Conservation (phyloP, 1,140 invertebrate species). For the Adelges cooleyi region DNA sequence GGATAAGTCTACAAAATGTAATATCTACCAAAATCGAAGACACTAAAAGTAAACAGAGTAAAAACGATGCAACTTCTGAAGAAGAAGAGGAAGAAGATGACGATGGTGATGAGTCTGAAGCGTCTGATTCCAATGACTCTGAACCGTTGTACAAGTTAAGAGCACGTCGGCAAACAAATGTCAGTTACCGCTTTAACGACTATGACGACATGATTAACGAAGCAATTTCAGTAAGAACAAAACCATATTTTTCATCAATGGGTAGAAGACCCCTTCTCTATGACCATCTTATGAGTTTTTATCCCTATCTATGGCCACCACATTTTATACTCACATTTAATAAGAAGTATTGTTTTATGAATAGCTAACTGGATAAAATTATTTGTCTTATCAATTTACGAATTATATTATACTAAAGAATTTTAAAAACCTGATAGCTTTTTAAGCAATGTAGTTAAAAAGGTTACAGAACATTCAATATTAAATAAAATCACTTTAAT, state of each 20-base stretch:
- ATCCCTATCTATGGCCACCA: no score
- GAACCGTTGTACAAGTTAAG: slow-evolving; percentile 72
- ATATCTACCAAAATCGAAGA: slow-evolving; percentile 37
- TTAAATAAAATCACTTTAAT: no score
- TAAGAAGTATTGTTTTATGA: no score
- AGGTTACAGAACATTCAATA: no score
- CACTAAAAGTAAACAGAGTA: slow-evolving; percentile 18
- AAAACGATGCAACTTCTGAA: slow-evolving; percentile 36
- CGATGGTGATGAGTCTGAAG: slow-evolving; percentile 34
- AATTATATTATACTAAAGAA: no score
- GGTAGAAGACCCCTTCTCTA: no score
- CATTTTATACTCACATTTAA: no score
- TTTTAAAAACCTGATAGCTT: no score
- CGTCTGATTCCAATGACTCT: slow-evolving; percentile 32
- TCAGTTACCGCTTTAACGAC: slow-evolving; percentile 79
- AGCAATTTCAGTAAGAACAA: slow-evolving; percentile 53
- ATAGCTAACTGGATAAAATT: no score
- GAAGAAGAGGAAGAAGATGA: slow-evolving; percentile 37
- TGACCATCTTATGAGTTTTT: no score
- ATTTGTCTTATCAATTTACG: no score
- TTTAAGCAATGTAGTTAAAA: no score
- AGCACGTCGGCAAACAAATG: slow-evolving; percentile 56
- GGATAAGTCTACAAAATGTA: slow-evolving; percentile 65
- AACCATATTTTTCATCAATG: slow-evolving; percentile 34
- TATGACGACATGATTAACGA: slow-evolving; percentile 89